These are phyloP conservation scores for Phymastichus coffea DNA, from an alignment of 1,140 invertebrate species.

Conservation along the genomic window DNA sequence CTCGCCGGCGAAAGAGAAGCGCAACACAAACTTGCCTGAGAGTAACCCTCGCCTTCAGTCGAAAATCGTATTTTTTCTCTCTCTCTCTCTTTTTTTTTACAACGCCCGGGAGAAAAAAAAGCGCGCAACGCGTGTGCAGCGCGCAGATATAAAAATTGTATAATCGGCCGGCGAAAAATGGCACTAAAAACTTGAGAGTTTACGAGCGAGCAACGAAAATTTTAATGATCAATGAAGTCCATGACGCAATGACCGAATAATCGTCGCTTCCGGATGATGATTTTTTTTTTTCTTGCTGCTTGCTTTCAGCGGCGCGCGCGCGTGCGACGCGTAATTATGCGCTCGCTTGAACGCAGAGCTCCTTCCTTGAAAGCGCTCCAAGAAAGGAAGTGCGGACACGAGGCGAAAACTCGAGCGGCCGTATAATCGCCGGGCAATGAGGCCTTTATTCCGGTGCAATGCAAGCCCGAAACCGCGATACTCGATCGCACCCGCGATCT, in stretches of 20 bases:
- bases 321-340: slow-evolving; percentile 12
- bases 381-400: slow-evolving; percentile 20
- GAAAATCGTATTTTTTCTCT: too few species aligned
- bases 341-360: slow-evolving; percentile 2
- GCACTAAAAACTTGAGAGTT: too few species aligned
- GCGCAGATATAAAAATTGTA: too few species aligned
- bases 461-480: background rate
- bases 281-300: too few species aligned
- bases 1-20: too few species aligned
- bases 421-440: slow-evolving; percentile 7
- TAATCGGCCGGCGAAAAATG: too few species aligned
- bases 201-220: too few species aligned
- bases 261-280: slow-evolving; percentile 25
- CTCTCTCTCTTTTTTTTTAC: too few species aligned
- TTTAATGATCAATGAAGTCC: slow-evolving; percentile 24
- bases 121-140: too few species aligned
- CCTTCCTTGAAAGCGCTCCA: background rate
- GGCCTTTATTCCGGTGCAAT: background rate
- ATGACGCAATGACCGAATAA: background rate
- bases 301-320: slow-evolving; percentile 10
- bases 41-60: too few species aligned
- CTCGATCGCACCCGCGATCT: slow-evolving; percentile 20
- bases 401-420: slow-evolving; percentile 3
- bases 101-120: too few species aligned
- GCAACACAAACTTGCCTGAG: too few species aligned